Percentiles rank a stretch among this genome's conserved stretches.
Conservation (phyloP, 2,797 vertebrate species). For the Coreius guichenoti region DNA sequence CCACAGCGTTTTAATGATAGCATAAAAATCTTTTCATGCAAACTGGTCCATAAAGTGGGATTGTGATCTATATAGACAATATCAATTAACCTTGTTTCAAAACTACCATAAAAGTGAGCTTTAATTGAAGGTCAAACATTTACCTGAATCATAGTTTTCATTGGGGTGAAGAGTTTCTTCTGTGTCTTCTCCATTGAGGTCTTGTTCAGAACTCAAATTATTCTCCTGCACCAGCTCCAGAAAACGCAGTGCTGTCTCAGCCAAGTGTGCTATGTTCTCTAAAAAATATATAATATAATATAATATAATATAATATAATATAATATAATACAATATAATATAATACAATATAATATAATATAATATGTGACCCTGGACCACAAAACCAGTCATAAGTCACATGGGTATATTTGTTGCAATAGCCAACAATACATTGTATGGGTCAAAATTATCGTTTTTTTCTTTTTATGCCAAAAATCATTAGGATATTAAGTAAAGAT, state of each 20-base stretch:
- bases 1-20: background rate
- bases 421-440: too few species aligned
- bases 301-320: background rate
- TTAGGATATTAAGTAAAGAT: too few species aligned
- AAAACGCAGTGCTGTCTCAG: conserved; percentile 95
- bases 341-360: background rate
- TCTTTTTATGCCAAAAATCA: too few species aligned
- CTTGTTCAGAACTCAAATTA: conserved; percentile 92
- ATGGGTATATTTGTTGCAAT: too few species aligned
- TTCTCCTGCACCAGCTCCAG: conserved; percentile 96
- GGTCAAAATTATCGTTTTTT: too few species aligned
- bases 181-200: conserved; percentile 87
- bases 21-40: background rate
- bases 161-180: conserved; percentile 90
- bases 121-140: background rate
- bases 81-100: background rate
- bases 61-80: background rate
- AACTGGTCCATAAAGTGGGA: background rate
- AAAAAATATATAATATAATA: conserved; percentile 1
- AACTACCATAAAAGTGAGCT: background rate
- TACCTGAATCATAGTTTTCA: conserved; percentile 97
- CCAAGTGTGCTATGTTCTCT: conserved; percentile 97
- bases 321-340: background rate
- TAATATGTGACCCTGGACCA: too few species aligned
- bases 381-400: too few species aligned